Base-by-base conservation (phyloP, 2,797 vertebrate genomes). In the Graptemys geographica region DNA sequence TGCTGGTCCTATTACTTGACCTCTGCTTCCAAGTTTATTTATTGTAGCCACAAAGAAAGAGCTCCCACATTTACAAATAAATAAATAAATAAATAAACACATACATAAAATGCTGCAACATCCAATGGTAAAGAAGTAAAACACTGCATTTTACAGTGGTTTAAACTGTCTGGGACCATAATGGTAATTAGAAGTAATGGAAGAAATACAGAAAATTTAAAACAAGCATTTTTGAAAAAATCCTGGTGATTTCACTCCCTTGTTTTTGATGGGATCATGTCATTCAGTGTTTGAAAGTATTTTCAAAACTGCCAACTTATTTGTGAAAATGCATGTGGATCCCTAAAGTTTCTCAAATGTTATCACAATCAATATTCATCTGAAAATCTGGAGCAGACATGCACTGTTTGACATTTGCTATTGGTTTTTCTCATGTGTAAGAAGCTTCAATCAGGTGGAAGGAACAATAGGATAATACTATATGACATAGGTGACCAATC, bases 231-330 rank as follows among this genome's bases (percentile, higher is more conserved):
- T 1, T 1, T 69, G 4, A 1, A 88, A 27, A 1, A 41, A 37
- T 3, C 33, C n/a, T 16, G 25, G 28, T 72, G 33, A 80, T 33
- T 3, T 88, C 0, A 0, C 1, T 62, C 59, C 0, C 8, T 19
- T 53, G 1, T 53, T 74, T 56, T 16, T 86, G 41, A 19, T 55
- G 1, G 0, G 41, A 9, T 44, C 44, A 49, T 21, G n/a, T 37
- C 74, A 55, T 8, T 81, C 55, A 57, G 13, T 4, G 1, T 27
- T 47, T 90, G 31, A 94, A 93, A 95, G 74, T 69, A 59, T 44
- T 31, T 11, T 56, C 1, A 4, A 16, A 84, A 11, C 53, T 79
- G 79, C 83, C 8, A 62, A 86, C 25, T 81, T 33, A 51, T 79
- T 87, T 86, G 41, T 74, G 4, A 33, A 76, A 84, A 76, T 88